These are phyloP conservation scores for Notothenia rossii DNA, from an alignment of 2,113 vertebrate genomes.

Conservation along the genomic window DNA sequence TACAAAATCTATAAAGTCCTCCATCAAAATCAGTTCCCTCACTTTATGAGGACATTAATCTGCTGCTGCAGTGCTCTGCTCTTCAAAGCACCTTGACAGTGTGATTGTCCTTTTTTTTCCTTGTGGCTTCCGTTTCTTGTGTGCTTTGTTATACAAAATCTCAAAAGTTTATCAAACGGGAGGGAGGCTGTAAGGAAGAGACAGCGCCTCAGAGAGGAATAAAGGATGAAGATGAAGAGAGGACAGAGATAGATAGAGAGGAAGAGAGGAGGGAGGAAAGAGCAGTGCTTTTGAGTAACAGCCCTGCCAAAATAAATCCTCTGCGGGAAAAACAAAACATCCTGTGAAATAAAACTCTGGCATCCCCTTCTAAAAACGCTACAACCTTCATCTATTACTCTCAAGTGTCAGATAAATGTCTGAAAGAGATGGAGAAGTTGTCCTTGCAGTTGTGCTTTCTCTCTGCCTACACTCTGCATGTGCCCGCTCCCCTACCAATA, in stretches of 20 bases:
- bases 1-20: slow-evolving; percentile 83
- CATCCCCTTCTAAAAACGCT: slow-evolving; percentile 72
- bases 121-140: slow-evolving; percentile 60
- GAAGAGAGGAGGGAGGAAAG: slow-evolving; percentile 69
- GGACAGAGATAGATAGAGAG: slow-evolving; percentile 75
- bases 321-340: slow-evolving; percentile 79
- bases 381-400: slow-evolving; percentile 79
- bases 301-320: slow-evolving; percentile 79
- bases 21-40: slow-evolving; percentile 81
- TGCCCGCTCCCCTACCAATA: slow-evolving; percentile 34
- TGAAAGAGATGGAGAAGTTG: slow-evolving; percentile 71
- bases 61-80: slow-evolving; percentile 75
- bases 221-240: slow-evolving; percentile 73
- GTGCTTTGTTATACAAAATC: slow-evolving; percentile 79
- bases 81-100: slow-evolving; percentile 84
- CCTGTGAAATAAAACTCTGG: slow-evolving; percentile 79
- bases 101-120: slow-evolving; percentile 70
- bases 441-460: slow-evolving; percentile 72
- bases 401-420: slow-evolving; percentile 77
- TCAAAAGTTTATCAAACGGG: slow-evolving; percentile 78
- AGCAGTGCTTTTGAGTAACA: slow-evolving; percentile 75
- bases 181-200: slow-evolving; percentile 60
- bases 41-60: slow-evolving; percentile 85
- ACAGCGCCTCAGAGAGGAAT: slow-evolving; percentile 67
- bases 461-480: slow-evolving; percentile 58